These are phyloP conservation scores for Drosophila anomalata DNA, from an alignment of 2,888 invertebrate species.

Conservation along the genomic window DNA sequence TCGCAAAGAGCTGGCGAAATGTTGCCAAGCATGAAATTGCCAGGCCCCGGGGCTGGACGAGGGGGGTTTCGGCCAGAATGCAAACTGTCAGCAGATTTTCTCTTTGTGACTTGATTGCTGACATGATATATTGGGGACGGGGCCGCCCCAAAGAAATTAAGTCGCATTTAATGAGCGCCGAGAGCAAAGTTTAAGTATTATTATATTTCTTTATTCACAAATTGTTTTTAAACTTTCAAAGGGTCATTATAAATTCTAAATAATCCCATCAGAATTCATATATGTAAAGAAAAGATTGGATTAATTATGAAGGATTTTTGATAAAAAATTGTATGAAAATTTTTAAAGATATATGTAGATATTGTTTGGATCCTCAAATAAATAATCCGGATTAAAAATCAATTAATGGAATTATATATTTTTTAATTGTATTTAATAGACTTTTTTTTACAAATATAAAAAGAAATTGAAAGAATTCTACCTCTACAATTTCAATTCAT, in stretches of 20 bases:
- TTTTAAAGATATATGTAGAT: too few species aligned
- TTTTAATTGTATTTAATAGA: too few species aligned
- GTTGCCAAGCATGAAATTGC: slow-evolving; percentile 74
- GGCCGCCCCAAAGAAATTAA: slow-evolving; percentile 56
- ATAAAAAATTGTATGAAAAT: too few species aligned
- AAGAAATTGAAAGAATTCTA: not conserved
- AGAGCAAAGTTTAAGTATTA: slow-evolving; percentile 36
- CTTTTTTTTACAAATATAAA: not conserved
- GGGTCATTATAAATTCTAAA: not conserved
- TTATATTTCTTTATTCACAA: slow-evolving; percentile 37
- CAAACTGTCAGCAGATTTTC: slow-evolving; percentile 73
- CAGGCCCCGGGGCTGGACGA: slow-evolving; percentile 31
- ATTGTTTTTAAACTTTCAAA: not conserved
- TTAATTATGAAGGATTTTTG: too few species aligned
- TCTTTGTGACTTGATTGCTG: slow-evolving; percentile 63
- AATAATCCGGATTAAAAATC: too few species aligned
- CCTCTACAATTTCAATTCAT: not conserved
- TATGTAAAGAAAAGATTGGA: too few species aligned
- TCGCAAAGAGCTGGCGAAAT: slow-evolving; percentile 56
- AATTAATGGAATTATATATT: too few species aligned
- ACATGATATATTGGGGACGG: slow-evolving; percentile 60
- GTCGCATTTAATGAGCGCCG: slow-evolving; percentile 70
- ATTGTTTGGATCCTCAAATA: too few species aligned
- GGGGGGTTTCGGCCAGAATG: slow-evolving; percentile 19
- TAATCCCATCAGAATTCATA: too few species aligned